Conservation (phyloP, 23 tunicate genomes). For the Styela clava region DNA sequence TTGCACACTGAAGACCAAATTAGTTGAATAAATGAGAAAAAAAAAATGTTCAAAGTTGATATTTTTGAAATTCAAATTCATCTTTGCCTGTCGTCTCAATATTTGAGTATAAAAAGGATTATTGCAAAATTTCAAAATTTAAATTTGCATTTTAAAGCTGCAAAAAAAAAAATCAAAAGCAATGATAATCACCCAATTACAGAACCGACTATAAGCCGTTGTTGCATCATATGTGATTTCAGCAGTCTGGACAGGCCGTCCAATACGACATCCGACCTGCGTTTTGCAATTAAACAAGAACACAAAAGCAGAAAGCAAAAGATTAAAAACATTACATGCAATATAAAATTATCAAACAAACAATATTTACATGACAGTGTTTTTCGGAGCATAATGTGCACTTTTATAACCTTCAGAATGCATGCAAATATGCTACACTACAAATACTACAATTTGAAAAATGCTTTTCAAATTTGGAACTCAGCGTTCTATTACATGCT, state of each 20-base stretch:
- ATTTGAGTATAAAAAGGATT: no score
- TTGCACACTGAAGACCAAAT: no score
- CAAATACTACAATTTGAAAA: no score
- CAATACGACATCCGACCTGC: conserved; percentile 15
- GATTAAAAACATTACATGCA: not conserved
- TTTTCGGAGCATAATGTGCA: not conserved
- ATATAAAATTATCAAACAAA: not conserved
- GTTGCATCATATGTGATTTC: conserved; percentile 10
- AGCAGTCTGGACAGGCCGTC: conserved; percentile 29
- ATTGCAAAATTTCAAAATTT: no score
- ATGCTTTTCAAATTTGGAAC: no score
- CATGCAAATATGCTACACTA: no score
- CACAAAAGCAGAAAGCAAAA: conserved; percentile 1
- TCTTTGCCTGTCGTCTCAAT: no score
- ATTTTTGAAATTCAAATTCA: no score
- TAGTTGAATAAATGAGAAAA: no score
- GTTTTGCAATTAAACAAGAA: not conserved
- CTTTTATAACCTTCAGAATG: not conserved
- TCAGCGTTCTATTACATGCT: no score
- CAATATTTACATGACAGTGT: not conserved
- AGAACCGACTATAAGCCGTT: conserved; percentile 26
- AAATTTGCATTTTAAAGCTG: no score
- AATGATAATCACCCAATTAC: conserved; percentile 37
- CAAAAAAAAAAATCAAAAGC: not conserved
- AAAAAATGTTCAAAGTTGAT: no score